Evolutionary conservation across 2,888 invertebrate genomes (phyloP).

Genomic region (Drosophila mayaguana): DNA sequence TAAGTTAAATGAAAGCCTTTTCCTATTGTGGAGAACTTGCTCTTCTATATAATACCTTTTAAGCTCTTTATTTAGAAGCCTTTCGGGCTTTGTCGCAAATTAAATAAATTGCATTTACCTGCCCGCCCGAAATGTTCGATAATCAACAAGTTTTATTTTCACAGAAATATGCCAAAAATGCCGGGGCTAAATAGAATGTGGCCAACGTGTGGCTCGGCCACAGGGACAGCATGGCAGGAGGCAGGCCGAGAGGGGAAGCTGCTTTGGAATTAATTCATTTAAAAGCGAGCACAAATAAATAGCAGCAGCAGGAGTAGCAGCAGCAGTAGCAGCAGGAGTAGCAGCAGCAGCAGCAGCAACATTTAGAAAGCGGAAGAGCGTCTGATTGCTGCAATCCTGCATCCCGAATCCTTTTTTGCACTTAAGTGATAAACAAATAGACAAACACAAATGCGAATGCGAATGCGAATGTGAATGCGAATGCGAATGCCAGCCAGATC

Average conservation of each 20-base stretch:
- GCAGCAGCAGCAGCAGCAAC: neutral
- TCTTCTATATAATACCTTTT: neutral
- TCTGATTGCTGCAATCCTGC: slow-evolving; percentile 50
- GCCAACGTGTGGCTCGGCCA: slow-evolving; percentile 9
- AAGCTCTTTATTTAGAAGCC: neutral
- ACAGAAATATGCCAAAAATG: slow-evolving; percentile 32
- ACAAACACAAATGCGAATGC: slow-evolving; percentile 55
- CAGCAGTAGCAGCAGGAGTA: too few species aligned
- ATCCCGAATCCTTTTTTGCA: slow-evolving; percentile 73
- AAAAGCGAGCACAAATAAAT: slow-evolving; percentile 49
- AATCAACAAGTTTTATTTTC: slow-evolving; percentile 29
- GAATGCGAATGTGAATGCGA: slow-evolving; percentile 30
- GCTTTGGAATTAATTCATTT: slow-evolving; percentile 76
- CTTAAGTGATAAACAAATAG: slow-evolving; percentile 82
- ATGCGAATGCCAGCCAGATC: slow-evolving; percentile 58
- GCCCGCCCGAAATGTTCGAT: slow-evolving; percentile 4
- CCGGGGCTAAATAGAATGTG: slow-evolving; percentile 28
- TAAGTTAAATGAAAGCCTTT: neutral
- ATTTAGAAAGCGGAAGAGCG: slow-evolving; percentile 51
- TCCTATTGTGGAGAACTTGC: too few species aligned
- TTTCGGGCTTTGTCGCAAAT: neutral
- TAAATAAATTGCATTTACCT: slow-evolving; percentile 21
- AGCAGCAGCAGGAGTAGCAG: slow-evolving; percentile 9
- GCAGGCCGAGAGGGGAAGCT: slow-evolving; percentile 6
- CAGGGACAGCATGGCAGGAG: slow-evolving; percentile 1